phyloP scores from a whole-genome alignment of 1,140 invertebrate species.

The Telenomus remus region DNA sequence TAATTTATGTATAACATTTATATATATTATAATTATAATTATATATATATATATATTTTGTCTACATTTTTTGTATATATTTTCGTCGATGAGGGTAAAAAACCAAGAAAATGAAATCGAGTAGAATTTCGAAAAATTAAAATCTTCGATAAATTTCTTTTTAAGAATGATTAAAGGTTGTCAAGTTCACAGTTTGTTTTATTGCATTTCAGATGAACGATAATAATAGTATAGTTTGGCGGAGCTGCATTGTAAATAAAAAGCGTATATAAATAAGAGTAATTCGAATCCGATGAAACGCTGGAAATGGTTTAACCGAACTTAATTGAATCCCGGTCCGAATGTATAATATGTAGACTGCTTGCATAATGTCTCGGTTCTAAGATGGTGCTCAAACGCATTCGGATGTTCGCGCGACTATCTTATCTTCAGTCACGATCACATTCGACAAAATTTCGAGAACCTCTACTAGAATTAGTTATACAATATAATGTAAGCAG shows the following conservation, averaged over 20 bases:
- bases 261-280: conserved; percentile 29
- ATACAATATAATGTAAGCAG: conserved; percentile 78
- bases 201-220: no score
- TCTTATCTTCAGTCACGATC: conserved; percentile 53
- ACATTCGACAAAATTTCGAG: conserved; percentile 69
- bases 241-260: conserved; percentile 8
- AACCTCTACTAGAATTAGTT: conserved; percentile 75
- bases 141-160: no score
- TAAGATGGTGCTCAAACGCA: conserved; percentile 55
- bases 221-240: no score
- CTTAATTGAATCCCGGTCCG: conserved; percentile 76
- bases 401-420: conserved; percentile 45
- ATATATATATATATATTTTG: no score
- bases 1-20: no score
- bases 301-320: conserved; percentile 71
- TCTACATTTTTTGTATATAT: no score
- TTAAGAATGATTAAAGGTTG: no score
- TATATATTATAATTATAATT: no score
- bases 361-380: conserved; percentile 73
- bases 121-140: no score
- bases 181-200: no score
- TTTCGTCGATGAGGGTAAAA: no score
- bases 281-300: conserved; percentile 55
- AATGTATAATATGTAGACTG: conserved; percentile 77
- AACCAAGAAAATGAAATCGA: no score